Base-by-base conservation (phyloP, 2,888 invertebrate species). In the Ennomos quercinarius region DNA sequence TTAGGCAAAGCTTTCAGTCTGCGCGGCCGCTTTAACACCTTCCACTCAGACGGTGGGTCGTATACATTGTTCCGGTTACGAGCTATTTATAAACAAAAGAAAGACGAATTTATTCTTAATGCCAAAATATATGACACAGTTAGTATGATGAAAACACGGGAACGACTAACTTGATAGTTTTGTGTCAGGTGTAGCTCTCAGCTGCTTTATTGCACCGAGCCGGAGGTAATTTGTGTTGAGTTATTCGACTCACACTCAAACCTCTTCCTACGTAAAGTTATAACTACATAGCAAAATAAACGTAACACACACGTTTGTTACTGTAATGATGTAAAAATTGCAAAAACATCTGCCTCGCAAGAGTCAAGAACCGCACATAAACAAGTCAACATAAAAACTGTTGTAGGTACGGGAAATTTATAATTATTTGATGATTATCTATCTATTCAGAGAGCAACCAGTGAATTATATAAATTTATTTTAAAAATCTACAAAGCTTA, bases 21-120 rank as follows among this genome's bases (percentile, higher is more conserved):
- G 79, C 76, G 70, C 74, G 76, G 77, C 74, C 78, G 73, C 79
- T 76, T 87, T 87, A 79, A 81, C 91, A 91, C 91, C 90, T 90
- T 88, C 81, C 83, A 76, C 84, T 81, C 87, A 86, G 86, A 86
- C 89, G 86, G 88, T 89, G 89, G 82, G 87, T 87, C 80, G 88
- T 84, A 81, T 80, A 81, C 82, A 69, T 86, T 89, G 91, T 91
- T 91, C 89, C 91, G 89, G 90, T 87, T 89, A 87, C 79, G 75
- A 77, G 85, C 83, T 92, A 92, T 91, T 90, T 89, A 87, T 91
- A 92, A 85, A 85, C 85, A 86, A 84, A 83, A 85, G 86, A 86
- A 85, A 87, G 83, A 87, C 82, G 82, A 84, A 84, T 87, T 84
- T 86, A 85, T 86, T 78, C 78, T 78, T 83, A 79, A 78, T 73